Evolutionary conservation across 1,140 invertebrate genomes (phyloP).

Genomic region (Rhizoglyphus robini): DNA sequence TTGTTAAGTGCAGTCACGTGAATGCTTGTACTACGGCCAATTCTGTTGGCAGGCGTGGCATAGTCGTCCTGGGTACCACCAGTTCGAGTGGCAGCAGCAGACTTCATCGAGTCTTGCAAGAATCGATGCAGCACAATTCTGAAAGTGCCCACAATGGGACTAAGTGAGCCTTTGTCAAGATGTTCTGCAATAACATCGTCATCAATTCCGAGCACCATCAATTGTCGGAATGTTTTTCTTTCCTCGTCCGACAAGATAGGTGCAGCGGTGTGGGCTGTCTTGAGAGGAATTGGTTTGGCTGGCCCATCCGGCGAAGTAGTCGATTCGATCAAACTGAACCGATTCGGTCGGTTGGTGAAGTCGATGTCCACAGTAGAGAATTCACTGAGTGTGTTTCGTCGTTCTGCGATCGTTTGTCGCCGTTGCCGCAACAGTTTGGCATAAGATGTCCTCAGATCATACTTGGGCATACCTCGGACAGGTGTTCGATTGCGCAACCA

Average conservation of each 20-base stretch:
- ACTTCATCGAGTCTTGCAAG: background rate
- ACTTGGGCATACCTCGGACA: slow-evolving; percentile 31
- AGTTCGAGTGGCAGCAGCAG: background rate
- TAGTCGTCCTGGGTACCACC: background rate
- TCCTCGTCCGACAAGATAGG: slow-evolving; percentile 30
- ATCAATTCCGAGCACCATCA: slow-evolving; percentile 42
- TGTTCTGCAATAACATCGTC: slow-evolving; percentile 38
- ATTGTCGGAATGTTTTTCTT: slow-evolving; percentile 32
- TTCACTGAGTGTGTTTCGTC: background rate
- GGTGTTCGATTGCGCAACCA: slow-evolving; percentile 39
- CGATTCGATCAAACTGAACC: background rate
- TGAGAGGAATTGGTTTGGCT: background rate
- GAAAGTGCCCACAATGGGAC: slow-evolving; percentile 45
- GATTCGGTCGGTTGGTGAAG: background rate
- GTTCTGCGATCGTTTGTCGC: background rate
- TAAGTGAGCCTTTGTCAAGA: slow-evolving; percentile 36
- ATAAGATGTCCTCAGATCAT: slow-evolving; percentile 27
- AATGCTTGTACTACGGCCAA: background rate
- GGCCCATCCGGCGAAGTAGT: background rate
- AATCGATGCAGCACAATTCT: slow-evolving; percentile 28
- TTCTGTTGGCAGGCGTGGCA: background rate
- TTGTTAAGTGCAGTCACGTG: background rate
- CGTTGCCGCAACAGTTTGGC: slow-evolving; percentile 16
- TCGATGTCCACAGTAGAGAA: background rate
- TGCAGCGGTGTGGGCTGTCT: slow-evolving; percentile 22